Percentiles rank a stretch among this genome's conserved stretches.
phyloP scores from a whole-genome alignment of 1,140 invertebrate species.

The Drosophila orena region DNA sequence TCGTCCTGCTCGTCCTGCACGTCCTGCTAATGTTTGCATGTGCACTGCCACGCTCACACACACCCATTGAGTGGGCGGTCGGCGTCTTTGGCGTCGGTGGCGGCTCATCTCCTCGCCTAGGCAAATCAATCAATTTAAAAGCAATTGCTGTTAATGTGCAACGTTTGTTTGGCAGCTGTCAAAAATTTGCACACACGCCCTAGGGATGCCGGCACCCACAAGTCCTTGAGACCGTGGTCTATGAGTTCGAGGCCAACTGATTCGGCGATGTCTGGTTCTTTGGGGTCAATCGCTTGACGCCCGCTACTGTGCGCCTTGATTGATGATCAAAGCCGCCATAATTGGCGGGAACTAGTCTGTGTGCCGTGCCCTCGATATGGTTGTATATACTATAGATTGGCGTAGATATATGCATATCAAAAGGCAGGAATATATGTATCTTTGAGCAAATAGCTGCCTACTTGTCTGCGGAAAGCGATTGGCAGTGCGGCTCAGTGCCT shows the following conservation, averaged over 20 bases:
- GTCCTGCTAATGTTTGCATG: constrained; percentile 57
- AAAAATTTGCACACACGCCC: constrained; percentile 58
- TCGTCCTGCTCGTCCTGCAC: constrained; percentile 51
- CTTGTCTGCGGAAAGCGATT: constrained; percentile 25
- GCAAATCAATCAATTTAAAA: constrained; percentile 83
- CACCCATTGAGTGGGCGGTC: no score
- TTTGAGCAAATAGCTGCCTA: constrained; percentile 13
- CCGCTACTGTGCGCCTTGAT: constrained; percentile 29
- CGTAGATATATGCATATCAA: background rate
- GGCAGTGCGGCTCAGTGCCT: constrained; percentile 25
- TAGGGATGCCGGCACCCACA: constrained; percentile 3
- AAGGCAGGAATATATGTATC: constrained; percentile 6
- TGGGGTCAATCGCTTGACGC: constrained; percentile 54
- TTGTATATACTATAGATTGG: background rate
- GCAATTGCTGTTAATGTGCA: constrained; percentile 82
- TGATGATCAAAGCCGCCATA: constrained; percentile 59
- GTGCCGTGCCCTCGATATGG: no score
- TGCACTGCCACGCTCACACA: constrained; percentile 21
- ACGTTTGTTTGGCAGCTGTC: constrained; percentile 80
- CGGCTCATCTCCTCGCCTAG: constrained; percentile 59
- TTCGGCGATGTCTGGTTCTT: constrained; percentile 44
- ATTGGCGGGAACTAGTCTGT: constrained; percentile 43
- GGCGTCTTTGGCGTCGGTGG: background rate
- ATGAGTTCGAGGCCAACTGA: constrained; percentile 52
- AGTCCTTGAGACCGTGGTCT: constrained; percentile 38